These are phyloP conservation scores for Melanotaenia trifasciata DNA, from an alignment of 2,797 vertebrate genomes.

Conservation along the genomic window DNA sequence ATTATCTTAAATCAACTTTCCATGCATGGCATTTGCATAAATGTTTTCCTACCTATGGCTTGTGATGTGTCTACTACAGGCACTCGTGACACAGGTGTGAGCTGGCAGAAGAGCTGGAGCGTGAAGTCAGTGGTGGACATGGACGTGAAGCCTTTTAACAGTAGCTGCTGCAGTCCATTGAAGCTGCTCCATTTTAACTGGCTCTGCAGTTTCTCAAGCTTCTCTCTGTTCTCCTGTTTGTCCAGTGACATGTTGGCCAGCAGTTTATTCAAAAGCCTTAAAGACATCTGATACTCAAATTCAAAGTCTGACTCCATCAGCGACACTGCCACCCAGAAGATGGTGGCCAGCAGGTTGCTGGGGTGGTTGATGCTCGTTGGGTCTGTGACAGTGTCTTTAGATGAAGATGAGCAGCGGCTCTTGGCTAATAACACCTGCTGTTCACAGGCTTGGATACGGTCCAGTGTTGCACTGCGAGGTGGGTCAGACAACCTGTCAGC, in stretches of 20 bases:
- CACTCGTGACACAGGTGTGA: constrained; percentile 93
- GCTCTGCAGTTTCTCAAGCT: constrained; percentile 94
- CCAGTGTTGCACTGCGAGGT: constrained; percentile 94
- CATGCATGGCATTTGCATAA: background rate
- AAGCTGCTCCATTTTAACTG: constrained; percentile 96
- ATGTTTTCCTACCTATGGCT: constrained; percentile 87
- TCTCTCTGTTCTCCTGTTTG: constrained; percentile 94
- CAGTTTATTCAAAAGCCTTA: constrained; percentile 91
- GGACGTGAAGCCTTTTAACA: constrained; percentile 98
- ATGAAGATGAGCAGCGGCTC: constrained; percentile 86
- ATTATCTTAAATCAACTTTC: background rate
- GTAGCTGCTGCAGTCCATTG: constrained; percentile 93
- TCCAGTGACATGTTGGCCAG: constrained; percentile 91
- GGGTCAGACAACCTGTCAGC: constrained; percentile 86
- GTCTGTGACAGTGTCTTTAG: constrained; percentile 86
- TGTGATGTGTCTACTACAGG: constrained; percentile 96
- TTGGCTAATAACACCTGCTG: constrained; percentile 89
- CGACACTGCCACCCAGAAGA: constrained; percentile 97
- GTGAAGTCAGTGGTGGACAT: constrained; percentile 94
- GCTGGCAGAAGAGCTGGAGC: constrained; percentile 93
- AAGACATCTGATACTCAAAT: constrained; percentile 97
- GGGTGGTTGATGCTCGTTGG: constrained; percentile 93
- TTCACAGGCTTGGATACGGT: constrained; percentile 94
- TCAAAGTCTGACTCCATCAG: constrained; percentile 99
- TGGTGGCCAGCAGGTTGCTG: constrained; percentile 92